Conservation (phyloP, 2,797 vertebrate genomes). For the Macropus fuliginosus region DNA sequence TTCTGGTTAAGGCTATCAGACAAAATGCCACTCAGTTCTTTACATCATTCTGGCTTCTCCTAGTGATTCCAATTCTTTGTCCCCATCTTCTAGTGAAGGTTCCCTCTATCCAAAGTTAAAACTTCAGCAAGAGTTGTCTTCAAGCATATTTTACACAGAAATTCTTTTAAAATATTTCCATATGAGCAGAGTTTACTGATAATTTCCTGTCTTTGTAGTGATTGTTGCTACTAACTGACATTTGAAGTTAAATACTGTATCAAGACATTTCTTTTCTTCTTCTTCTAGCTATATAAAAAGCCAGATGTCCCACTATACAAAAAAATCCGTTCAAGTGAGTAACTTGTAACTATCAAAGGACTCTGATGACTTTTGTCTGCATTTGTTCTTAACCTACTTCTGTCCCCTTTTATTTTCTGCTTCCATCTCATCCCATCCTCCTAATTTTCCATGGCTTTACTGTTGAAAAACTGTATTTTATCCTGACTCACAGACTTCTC, state of each 20-base stretch:
- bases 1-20: constrained; percentile 33
- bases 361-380: neutral
- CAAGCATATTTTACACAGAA: constrained; percentile 47
- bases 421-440: neutral
- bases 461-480: constrained; percentile 55
- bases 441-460: constrained; percentile 48
- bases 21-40: constrained; percentile 22
- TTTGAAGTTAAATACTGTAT: constrained; percentile 65
- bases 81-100: constrained; percentile 20
- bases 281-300: constrained; percentile 88
- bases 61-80: constrained; percentile 35
- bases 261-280: constrained; percentile 74
- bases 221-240: constrained; percentile 60
- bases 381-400: constrained; percentile 5
- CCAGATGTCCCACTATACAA: constrained; percentile 90
- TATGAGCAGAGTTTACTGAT: constrained; percentile 20
- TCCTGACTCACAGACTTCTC: constrained; percentile 43
- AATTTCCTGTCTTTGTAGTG: constrained; percentile 60
- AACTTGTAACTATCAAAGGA: constrained; percentile 61
- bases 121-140: constrained; percentile 42
- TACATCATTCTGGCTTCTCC: constrained; percentile 27
- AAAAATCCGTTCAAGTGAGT: constrained; percentile 91
- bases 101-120: constrained; percentile 52
- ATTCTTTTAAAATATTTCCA: constrained; percentile 31
- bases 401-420: constrained; percentile 28